Evolutionary conservation across 1,140 invertebrate genomes (phyloP), one percentile per base, ranked within the genome.

Genomic region (Goniozus legneri): DNA sequence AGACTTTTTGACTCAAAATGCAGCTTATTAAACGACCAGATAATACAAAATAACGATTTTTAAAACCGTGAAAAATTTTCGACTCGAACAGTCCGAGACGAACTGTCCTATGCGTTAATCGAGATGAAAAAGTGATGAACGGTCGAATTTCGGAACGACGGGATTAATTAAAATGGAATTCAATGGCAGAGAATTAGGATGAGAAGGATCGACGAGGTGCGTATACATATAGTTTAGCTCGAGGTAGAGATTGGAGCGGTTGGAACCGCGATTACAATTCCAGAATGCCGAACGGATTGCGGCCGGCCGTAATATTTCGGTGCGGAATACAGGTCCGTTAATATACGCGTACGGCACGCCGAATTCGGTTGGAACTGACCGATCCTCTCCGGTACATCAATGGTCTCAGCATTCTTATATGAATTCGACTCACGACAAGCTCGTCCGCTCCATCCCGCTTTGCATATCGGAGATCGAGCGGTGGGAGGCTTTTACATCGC

Each of bases 161-260:
- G 59, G 67, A 69, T 60, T 69, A 69, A 69, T 69, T 69, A 69
- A 67, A 69, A 66, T 52, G 60, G 65, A 65, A 69, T 66, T 53
- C 59, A n/a, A 34, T 12, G 8, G 22, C 3, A 38, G 20, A 24
- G 27, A 12, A 13, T 3, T 18, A 8, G 38, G 13, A 0, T n/a
- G 31, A 8, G 15, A 8, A 18, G 34, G 14, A 15, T 13, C 15
- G 12, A 21, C 30, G 15, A 30, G 22, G 14, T 22, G 16, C 37
- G 45, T 50, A 54, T 56, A 58, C 50, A 47, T 44, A 50, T 35
- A 47, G 47, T 47, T 43, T 50, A 40, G 49, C 52, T 47, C 52
- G 47, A 6, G 52, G 49, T 54, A 54, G 52, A 50, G 49, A 50
- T 51, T 48, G 41, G 45, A 54, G 42, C 51, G 50, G 54, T 56